These are phyloP conservation scores for Luehdorfia chinensis DNA, from an alignment of 1,140 invertebrate species.

Conservation along the genomic window DNA sequence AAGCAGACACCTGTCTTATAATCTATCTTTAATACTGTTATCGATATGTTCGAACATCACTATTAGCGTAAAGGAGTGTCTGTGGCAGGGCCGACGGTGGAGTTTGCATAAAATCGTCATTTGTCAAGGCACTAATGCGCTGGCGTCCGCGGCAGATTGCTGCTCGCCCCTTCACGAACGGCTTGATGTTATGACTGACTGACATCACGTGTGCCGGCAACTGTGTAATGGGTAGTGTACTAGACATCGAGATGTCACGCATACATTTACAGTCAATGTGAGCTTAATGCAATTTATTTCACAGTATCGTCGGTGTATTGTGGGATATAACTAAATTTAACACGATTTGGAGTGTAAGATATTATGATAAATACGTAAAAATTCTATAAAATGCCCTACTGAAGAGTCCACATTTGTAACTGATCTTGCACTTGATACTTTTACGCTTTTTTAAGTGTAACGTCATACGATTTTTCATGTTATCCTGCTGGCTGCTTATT, in stretches of 20 bases:
- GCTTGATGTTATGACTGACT: conserved; percentile 28
- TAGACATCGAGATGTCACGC: conserved; percentile 7
- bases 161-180: conserved; percentile 18
- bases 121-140: conserved; percentile 58
- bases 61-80: conserved; percentile 38
- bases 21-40: no score
- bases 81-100: conserved; percentile 30
- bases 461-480: no score
- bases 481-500: no score
- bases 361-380: no score
- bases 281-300: neutral
- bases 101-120: conserved; percentile 64
- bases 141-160: conserved; percentile 41
- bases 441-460: no score
- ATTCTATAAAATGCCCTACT: no score
- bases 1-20: no score
- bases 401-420: no score
- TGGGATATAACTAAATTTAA: no score
- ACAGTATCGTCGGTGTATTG: no score
- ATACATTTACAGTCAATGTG: neutral
- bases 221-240: conserved; percentile 11
- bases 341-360: no score
- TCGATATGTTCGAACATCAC: conserved; percentile 23
- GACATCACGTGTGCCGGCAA: conserved; percentile 23
- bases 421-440: no score